Percentiles rank a stretch among this genome's conserved stretches.
Conservation (phyloP, 2,888 invertebrate species). For the Stenurella melanura region DNA sequence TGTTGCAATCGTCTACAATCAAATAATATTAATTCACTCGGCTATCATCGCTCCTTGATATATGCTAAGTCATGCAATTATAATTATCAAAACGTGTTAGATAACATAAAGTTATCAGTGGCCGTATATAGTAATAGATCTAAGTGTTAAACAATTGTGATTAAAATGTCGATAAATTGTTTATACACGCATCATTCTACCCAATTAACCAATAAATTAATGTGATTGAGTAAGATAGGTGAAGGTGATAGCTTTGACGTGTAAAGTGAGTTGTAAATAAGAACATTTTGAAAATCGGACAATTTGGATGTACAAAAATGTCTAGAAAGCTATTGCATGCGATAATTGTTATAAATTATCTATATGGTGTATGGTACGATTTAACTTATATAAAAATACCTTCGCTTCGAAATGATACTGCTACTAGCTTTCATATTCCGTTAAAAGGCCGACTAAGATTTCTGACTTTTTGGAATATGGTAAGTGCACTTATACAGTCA, state of each 20-base stretch:
- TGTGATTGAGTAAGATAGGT: not conserved
- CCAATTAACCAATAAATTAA: not conserved
- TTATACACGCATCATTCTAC: no score
- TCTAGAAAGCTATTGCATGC: conserved; percentile 33
- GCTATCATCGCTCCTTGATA: no score
- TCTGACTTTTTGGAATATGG: conserved; percentile 58
- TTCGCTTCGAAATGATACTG: conserved; percentile 9
- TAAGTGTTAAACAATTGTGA: no score
- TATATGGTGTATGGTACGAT: conserved; percentile 59
- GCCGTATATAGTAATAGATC: no score
- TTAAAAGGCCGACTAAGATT: conserved; percentile 52
- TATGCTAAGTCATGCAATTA: no score
- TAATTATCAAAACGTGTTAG: no score
- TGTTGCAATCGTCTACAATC: no score
- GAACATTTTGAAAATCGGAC: not conserved
- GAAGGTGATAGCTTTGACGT: not conserved
- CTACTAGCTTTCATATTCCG: not conserved
- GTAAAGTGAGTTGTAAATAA: not conserved
- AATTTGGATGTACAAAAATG: not conserved
- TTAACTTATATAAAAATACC: conserved; percentile 52
- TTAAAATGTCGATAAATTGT: no score
- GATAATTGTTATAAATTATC: conserved; percentile 48
- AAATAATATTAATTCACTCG: no score
- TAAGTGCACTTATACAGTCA: conserved; percentile 40
- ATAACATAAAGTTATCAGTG: no score